Conservation (phyloP, 1,140 invertebrate genomes). For the Caenorhabditis brenneri region DNA sequence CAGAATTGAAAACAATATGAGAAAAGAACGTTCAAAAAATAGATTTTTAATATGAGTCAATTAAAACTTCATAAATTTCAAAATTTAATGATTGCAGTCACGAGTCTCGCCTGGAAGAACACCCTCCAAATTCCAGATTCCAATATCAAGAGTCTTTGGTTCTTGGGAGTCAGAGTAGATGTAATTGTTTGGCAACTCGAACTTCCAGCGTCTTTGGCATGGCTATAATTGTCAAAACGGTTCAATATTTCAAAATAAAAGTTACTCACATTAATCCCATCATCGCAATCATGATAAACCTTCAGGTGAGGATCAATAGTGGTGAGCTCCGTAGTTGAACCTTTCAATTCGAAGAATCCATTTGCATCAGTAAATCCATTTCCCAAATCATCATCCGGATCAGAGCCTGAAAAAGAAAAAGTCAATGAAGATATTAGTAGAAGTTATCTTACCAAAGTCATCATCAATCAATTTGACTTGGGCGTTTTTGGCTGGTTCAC, state of each 20-base stretch:
- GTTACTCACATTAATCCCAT: slow-evolving; percentile 62
- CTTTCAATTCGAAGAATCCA: slow-evolving; percentile 63
- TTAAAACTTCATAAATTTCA: too few relatives aligned
- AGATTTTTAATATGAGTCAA: too few relatives aligned
- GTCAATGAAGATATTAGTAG: not conserved
- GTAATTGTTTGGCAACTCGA: slow-evolving; percentile 70
- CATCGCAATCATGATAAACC: slow-evolving; percentile 70
- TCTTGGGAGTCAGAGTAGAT: slow-evolving; percentile 59
- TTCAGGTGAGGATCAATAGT: slow-evolving; percentile 71
- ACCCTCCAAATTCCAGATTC: slow-evolving; percentile 70
- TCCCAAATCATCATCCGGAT: slow-evolving; percentile 69
- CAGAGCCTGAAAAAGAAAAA: slow-evolving; percentile 58
- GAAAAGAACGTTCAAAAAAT: too few relatives aligned
- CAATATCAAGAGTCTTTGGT: slow-evolving; percentile 66
- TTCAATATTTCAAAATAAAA: not conserved
- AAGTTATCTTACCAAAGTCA: slow-evolving; percentile 60
- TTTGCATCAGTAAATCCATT: slow-evolving; percentile 62
- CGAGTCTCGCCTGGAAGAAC: slow-evolving; percentile 66
- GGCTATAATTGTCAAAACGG: slow-evolving; percentile 60
- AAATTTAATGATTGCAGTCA: slow-evolving; percentile 66
- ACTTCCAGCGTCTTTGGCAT: slow-evolving; percentile 71
- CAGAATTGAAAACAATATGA: too few relatives aligned
- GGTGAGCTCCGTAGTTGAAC: slow-evolving; percentile 66
- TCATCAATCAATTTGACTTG: slow-evolving; percentile 69
- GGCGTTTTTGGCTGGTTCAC: slow-evolving; percentile 63